phyloP scores from a whole-genome alignment of 2,113 vertebrate species.

The Fregetta grallaria region DNA sequence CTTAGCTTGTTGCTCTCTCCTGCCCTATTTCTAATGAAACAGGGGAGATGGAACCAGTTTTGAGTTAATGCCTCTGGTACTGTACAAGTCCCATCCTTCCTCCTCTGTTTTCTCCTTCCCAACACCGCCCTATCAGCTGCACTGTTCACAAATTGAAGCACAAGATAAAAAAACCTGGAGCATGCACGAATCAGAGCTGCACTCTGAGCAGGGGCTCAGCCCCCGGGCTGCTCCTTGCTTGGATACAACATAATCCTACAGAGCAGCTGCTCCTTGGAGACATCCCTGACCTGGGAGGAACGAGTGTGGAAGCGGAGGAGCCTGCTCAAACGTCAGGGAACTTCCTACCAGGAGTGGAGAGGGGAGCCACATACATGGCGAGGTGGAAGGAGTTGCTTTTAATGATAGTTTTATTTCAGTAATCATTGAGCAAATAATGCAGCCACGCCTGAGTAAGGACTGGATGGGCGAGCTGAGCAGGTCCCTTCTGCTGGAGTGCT shows the following conservation, averaged over 20 bases:
- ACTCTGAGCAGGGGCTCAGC: not conserved
- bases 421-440: not conserved
- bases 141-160: accelerated
- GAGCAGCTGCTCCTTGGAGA: not conserved
- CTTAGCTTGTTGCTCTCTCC: not conserved
- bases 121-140: not conserved
- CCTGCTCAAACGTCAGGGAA: not conserved
- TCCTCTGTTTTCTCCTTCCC: not conserved
- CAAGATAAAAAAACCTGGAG: not conserved
- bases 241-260: not conserved
- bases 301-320: not conserved
- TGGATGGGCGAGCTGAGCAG: not conserved
- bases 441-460: not conserved
- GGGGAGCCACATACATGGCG: not conserved
- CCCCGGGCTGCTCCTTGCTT: not conserved
- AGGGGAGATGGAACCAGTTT: not conserved
- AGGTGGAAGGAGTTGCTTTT: not conserved
- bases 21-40: not conserved
- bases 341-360: not conserved
- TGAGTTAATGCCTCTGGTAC: not conserved
- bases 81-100: not conserved
- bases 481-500: not conserved
- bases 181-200: not conserved
- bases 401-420: not conserved
- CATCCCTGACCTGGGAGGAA: not conserved